Evolutionary conservation across 2,797 vertebrate species (phyloP).

Genomic region (Oryzias sinensis): DNA sequence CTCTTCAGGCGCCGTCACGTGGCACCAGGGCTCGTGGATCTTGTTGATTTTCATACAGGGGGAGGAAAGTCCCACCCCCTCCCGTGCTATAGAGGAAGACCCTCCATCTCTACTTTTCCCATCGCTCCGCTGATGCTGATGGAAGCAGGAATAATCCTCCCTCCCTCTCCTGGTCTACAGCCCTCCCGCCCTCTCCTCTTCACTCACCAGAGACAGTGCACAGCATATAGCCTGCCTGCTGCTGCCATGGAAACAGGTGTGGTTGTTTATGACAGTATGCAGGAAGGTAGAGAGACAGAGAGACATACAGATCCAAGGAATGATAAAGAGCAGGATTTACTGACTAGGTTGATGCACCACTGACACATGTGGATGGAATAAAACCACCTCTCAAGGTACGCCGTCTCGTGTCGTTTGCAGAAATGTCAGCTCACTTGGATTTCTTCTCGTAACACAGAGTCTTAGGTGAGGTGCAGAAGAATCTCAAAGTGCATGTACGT

Average conservation of each 20-base stretch:
- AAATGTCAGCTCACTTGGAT: slow-evolving; percentile 53
- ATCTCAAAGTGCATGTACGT: slow-evolving; percentile 57
- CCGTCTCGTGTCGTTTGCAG: slow-evolving; percentile 50
- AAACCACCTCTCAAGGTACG: slow-evolving; percentile 63
- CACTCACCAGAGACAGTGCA: slow-evolving; percentile 72
- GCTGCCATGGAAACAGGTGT: slow-evolving; percentile 83
- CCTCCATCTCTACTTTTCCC: slow-evolving; percentile 51
- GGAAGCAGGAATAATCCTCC: slow-evolving; percentile 67
- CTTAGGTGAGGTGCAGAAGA: slow-evolving; percentile 43
- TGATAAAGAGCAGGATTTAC: slow-evolving; percentile 63
- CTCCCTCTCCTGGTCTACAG: slow-evolving; percentile 46
- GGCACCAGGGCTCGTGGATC: slow-evolving; percentile 52
- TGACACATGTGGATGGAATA: slow-evolving; percentile 67
- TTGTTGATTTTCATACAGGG: slow-evolving; percentile 60
- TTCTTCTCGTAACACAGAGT: slow-evolving; percentile 42
- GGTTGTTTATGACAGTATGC: slow-evolving; percentile 81
- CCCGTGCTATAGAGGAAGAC: slow-evolving; percentile 61
- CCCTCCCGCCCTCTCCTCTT: slow-evolving; percentile 60
- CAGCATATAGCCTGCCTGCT: slow-evolving; percentile 72
- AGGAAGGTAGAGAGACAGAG: slow-evolving; percentile 59
- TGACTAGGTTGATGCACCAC: slow-evolving; percentile 58
- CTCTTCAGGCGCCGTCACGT: slow-evolving; percentile 52
- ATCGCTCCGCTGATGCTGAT: slow-evolving; percentile 63
- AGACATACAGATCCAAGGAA: slow-evolving; percentile 49
- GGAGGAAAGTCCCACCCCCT: slow-evolving; percentile 54